Evolutionary conservation across 2,113 vertebrate genomes (phyloP).

Genomic region (Halcyon malimbica): DNA sequence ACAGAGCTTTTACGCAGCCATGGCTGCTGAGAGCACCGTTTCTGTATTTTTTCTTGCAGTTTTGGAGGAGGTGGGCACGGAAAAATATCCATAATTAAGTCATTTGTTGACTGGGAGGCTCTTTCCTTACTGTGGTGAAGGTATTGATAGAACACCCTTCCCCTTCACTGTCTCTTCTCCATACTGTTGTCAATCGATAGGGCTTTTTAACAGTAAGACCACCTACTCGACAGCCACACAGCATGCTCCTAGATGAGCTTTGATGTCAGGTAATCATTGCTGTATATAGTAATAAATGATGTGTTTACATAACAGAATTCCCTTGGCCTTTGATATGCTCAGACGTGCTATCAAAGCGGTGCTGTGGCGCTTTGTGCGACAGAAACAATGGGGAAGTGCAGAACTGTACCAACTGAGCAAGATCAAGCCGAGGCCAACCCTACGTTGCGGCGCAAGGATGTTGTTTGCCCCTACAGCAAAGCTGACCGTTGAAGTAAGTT

Average conservation of each 20-base stretch:
- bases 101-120: background rate
- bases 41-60: background rate
- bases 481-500: background rate
- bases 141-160: background rate
- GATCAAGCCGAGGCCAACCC: background rate
- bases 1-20: background rate
- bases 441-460: background rate
- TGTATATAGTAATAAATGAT: conserved; percentile 63
- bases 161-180: background rate
- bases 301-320: conserved; percentile 66
- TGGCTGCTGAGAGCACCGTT: background rate
- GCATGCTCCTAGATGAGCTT: conserved; percentile 51
- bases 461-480: conserved; percentile 1
- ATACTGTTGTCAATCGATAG: background rate
- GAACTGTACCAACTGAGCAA: background rate
- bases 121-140: background rate
- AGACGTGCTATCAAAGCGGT: conserved; percentile 47
- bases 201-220: conserved; percentile 20
- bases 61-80: background rate
- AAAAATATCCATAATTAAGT: background rate
- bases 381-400: conserved; percentile 40
- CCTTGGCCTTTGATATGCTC: conserved; percentile 55
- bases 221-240: conserved; percentile 25
- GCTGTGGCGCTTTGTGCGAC: background rate
- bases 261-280: conserved; percentile 68